Conservation (phyloP, 2,797 vertebrate genomes). For the Chaunax sp. region DNA sequence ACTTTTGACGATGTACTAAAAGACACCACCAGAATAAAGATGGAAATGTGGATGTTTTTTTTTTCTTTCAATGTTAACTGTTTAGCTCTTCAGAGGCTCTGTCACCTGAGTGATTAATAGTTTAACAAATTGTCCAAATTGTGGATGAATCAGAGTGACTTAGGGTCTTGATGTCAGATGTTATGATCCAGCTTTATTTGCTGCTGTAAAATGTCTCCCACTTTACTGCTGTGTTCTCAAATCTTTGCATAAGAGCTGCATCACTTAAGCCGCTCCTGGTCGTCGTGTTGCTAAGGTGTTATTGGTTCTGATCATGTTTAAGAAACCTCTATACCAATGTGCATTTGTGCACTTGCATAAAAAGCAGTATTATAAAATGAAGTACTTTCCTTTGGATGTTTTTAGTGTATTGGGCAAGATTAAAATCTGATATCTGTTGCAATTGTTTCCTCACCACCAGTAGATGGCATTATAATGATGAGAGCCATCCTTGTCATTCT, state of each 20-base stretch:
- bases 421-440: constrained; percentile 7
- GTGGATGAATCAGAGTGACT: constrained; percentile 79
- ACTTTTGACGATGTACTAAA: constrained; percentile 84
- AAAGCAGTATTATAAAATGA: neutral
- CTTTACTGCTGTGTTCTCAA: constrained; percentile 70
- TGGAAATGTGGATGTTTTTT: constrained; percentile 68
- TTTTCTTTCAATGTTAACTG: constrained; percentile 57
- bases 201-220: constrained; percentile 80
- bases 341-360: neutral
- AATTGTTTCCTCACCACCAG: constrained; percentile 43
- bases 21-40: constrained; percentile 80
- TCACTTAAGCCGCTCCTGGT: constrained; percentile 51
- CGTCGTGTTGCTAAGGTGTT: constrained; percentile 37
- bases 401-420: neutral
- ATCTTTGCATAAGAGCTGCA: constrained; percentile 62
- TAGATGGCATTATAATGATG: constrained; percentile 64
- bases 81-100: constrained; percentile 74
- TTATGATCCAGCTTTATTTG: constrained; percentile 81
- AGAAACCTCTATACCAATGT: constrained; percentile 4
- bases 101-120: constrained; percentile 78
- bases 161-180: constrained; percentile 74
- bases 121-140: constrained; percentile 84
- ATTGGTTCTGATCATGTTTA: constrained; percentile 44
- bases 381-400: neutral
- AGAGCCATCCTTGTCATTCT: constrained; percentile 31